Evolutionary conservation across 2,888 invertebrate genomes (phyloP).

Genomic region (Gnatocerus cornutus): DNA sequence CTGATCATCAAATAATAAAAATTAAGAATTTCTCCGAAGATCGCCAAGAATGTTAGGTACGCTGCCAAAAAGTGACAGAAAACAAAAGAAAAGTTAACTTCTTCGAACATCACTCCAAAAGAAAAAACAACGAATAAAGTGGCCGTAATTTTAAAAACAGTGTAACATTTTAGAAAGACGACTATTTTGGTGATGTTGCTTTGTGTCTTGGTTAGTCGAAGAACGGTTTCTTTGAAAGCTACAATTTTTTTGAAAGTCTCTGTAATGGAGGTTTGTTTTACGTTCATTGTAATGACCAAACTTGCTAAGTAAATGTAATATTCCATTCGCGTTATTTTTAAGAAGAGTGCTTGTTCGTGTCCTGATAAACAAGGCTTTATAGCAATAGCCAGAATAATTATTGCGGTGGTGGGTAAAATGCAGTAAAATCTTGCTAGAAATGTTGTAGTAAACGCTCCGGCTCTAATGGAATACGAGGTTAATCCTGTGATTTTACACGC

Average conservation of each 20-base stretch:
- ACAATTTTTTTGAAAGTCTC: neutral
- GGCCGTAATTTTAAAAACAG: neutral
- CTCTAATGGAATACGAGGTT: neutral
- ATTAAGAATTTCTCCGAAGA: neutral
- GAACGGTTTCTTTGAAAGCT: neutral
- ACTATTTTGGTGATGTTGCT: neutral
- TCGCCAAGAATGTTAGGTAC: neutral
- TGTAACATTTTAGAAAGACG: neutral
- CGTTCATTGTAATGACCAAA: conserved; percentile 1
- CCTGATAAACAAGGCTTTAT: too few relatives aligned
- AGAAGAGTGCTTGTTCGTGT: neutral
- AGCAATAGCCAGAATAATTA: too few relatives aligned
- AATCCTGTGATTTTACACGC: neutral
- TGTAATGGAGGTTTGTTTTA: neutral
- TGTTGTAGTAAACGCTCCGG: neutral
- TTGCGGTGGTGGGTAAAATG: too few relatives aligned
- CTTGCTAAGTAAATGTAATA: neutral
- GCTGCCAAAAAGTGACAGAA: neutral
- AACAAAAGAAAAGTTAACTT: neutral
- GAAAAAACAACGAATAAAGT: neutral
- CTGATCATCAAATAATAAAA: neutral
- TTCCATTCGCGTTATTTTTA: neutral
- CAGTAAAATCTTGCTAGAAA: too few relatives aligned
- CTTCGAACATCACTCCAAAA: neutral
- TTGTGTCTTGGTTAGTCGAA: neutral